phyloP scores from a whole-genome alignment of 2,888 invertebrate species.

The Crepidodera aurea region DNA sequence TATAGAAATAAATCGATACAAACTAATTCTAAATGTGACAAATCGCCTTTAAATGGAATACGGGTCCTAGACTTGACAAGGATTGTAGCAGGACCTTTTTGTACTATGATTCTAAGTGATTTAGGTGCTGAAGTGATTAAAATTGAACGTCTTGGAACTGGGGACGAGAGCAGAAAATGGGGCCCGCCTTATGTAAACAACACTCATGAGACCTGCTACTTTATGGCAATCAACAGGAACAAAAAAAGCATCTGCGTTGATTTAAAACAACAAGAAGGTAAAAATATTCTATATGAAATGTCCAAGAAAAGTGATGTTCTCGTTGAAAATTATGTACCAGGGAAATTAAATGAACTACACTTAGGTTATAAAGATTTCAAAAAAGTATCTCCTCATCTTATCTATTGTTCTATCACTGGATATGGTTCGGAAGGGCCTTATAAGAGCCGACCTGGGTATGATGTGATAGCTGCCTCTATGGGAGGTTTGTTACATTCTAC shows the following conservation, averaged over 20 bases:
- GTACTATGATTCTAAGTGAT: conserved; percentile 93
- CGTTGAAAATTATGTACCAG: conserved; percentile 94
- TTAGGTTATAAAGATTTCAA: conserved; percentile 83
- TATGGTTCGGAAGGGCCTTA: conserved; percentile 92
- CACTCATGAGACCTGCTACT: conserved; percentile 79
- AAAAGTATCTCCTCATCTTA: conserved; percentile 75
- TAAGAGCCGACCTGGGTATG: conserved; percentile 88
- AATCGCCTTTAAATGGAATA: conserved; percentile 73
- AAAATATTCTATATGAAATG: conserved; percentile 72
- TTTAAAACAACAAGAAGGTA: conserved; percentile 75
- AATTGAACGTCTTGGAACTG: conserved; percentile 82
- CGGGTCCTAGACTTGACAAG: conserved; percentile 83
- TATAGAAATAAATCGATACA: conserved; percentile 33
- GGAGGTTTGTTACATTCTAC: conserved; percentile 92
- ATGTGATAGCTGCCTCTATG: conserved; percentile 92
- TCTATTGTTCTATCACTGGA: conserved; percentile 95
- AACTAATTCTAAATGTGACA: conserved; percentile 25
- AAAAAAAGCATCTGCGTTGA: conserved; percentile 93
- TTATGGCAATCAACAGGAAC: conserved; percentile 88
- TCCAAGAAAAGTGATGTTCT: conserved; percentile 83
- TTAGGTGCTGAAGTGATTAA: conserved; percentile 93
- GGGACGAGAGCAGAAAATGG: conserved; percentile 92
- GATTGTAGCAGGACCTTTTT: conserved; percentile 93
- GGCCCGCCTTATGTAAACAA: conserved; percentile 85
- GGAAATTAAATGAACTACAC: conserved; percentile 78